Conservation (phyloP, 2,888 invertebrate genomes). For the Mythimna lalbum region DNA sequence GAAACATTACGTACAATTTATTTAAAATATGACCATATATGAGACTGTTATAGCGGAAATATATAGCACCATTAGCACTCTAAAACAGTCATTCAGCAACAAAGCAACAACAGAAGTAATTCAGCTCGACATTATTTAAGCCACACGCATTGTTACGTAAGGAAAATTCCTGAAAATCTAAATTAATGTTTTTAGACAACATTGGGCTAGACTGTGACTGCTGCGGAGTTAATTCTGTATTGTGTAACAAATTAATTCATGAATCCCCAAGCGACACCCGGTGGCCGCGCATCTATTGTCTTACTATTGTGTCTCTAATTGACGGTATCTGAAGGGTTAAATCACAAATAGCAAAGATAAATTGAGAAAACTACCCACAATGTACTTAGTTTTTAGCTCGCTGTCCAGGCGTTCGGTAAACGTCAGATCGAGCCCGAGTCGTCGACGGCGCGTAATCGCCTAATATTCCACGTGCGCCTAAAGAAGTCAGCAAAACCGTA, state of each 20-base stretch:
- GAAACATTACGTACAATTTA: neutral
- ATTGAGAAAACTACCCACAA: neutral
- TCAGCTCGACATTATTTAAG: conserved; percentile 28
- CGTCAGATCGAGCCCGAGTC: too few relatives aligned
- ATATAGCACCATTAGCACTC: neutral
- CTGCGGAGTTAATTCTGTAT: conserved; percentile 9
- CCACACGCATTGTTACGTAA: neutral
- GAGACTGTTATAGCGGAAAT: conserved; percentile 14
- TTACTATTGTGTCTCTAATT: too few relatives aligned
- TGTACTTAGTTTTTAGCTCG: too few relatives aligned
- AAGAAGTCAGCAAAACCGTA: too few relatives aligned
- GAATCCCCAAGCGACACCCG: too few relatives aligned
- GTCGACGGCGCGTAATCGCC: too few relatives aligned
- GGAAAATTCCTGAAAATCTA: conserved; percentile 15
- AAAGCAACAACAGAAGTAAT: conserved; percentile 25
- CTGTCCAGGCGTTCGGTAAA: too few relatives aligned
- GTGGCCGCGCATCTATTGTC: too few relatives aligned
- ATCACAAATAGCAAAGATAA: neutral
- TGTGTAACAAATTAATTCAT: neutral
- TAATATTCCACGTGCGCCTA: too few relatives aligned
- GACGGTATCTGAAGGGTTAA: too few relatives aligned
- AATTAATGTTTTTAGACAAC: conserved; percentile 16
- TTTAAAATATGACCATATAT: conserved; percentile 12
- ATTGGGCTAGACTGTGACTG: neutral
- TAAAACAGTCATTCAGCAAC: neutral